Evolutionary conservation across 2,888 invertebrate species (phyloP).

Genomic region (Limnephilus marmoratus): DNA sequence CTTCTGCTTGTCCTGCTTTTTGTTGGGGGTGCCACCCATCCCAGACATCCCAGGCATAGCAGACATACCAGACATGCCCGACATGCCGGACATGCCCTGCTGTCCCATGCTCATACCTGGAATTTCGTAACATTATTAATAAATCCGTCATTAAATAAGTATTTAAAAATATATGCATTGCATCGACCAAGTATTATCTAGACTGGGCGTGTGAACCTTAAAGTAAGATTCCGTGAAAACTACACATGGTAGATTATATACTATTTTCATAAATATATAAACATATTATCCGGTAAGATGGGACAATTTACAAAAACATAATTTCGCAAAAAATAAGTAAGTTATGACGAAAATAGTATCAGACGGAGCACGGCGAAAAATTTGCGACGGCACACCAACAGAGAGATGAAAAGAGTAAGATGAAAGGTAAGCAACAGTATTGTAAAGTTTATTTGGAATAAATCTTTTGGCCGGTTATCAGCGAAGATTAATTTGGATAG

Average conservation of each 20-base stretch:
- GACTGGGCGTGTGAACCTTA: too few relatives aligned
- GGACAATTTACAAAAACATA: too few relatives aligned
- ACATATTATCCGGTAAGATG: too few relatives aligned
- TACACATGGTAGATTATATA: too few relatives aligned
- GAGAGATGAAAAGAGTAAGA: neutral
- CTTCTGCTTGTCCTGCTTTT: constrained; percentile 75
- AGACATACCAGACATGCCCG: neutral
- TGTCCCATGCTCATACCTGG: neutral
- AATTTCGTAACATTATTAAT: neutral
- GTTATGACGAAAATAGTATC: too few relatives aligned
- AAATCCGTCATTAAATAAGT: neutral
- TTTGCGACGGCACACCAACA: too few relatives aligned
- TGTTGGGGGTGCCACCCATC: constrained; percentile 74
- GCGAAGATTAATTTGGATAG: neutral
- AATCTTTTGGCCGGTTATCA: neutral
- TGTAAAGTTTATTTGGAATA: neutral
- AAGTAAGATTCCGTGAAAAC: too few relatives aligned
- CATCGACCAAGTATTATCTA: too few relatives aligned
- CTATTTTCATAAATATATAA: too few relatives aligned
- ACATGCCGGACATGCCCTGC: neutral
- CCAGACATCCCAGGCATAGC: constrained; percentile 33
- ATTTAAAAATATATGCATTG: too few relatives aligned
- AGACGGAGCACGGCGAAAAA: too few relatives aligned
- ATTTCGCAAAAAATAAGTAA: too few relatives aligned
- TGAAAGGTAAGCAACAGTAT: neutral